A percentile compares a stretch with the other conserved stretches of the same genome.
Conservation (phyloP, 2,888 invertebrate genomes). For the Pammene aurita region DNA sequence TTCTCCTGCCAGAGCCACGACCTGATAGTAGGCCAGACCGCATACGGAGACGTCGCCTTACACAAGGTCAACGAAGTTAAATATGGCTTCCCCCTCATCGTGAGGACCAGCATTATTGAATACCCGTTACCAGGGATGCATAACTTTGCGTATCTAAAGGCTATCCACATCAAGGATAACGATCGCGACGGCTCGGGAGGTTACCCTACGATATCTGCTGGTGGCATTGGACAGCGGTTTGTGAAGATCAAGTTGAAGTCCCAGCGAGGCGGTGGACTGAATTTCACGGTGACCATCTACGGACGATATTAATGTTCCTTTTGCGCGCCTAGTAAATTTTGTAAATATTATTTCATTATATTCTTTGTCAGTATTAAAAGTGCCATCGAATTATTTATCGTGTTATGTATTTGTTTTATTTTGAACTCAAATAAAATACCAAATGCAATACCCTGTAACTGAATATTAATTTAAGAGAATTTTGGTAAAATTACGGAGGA, state of each 20-base stretch:
- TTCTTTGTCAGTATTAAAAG: conserved; percentile 26
- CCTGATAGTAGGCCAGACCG: conserved; percentile 61
- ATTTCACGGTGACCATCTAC: conserved; percentile 74
- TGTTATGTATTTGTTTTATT: conserved; percentile 4
- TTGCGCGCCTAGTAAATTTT: conserved; percentile 48
- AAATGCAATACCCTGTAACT: neutral
- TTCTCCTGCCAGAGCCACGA: conserved; percentile 68
- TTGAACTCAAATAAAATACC: neutral
- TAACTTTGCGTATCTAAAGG: conserved; percentile 68
- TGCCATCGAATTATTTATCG: conserved; percentile 10
- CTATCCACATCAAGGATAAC: conserved; percentile 70
- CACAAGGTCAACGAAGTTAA: conserved; percentile 67
- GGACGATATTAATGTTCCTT: conserved; percentile 63
- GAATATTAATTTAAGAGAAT: no score
- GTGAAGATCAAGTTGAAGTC: conserved; percentile 75
- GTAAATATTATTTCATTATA: conserved; percentile 21
- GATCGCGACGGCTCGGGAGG: conserved; percentile 67
- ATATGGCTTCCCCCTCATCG: conserved; percentile 70
- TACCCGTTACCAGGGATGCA: conserved; percentile 67
- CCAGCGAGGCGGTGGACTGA: conserved; percentile 68
- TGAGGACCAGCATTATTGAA: conserved; percentile 63
- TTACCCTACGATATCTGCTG: conserved; percentile 66
- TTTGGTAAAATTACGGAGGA: no score
- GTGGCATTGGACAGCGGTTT: conserved; percentile 73
- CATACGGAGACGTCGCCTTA: conserved; percentile 68